Evolutionary conservation across 2,113 vertebrate genomes (phyloP).

Genomic region (Raja brachyura): DNA sequence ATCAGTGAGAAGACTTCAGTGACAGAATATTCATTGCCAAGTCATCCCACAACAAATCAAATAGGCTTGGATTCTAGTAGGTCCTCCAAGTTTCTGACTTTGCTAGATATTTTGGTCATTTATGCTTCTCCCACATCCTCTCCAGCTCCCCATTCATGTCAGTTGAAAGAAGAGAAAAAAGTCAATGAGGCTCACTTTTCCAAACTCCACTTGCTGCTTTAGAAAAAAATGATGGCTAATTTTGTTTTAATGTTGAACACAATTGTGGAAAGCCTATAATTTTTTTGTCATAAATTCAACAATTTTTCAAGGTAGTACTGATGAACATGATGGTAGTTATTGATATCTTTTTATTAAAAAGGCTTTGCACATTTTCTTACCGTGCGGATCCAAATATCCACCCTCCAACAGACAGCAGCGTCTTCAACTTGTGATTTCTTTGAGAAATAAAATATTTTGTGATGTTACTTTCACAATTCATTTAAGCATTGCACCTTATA

Average conservation of each 20-base stretch:
- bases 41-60: too few species aligned
- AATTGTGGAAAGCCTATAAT: background rate
- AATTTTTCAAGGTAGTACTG: background rate
- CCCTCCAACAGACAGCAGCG: conserved; percentile 75
- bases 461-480: background rate
- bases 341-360: background rate
- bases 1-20: too few species aligned
- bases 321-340: background rate
- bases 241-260: background rate
- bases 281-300: too few species aligned
- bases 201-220: background rate
- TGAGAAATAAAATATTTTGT: background rate
- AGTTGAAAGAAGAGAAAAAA: background rate
- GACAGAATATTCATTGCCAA: too few species aligned
- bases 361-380: conserved; percentile 50
- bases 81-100: background rate
- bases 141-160: background rate
- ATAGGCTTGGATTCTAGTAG: background rate
- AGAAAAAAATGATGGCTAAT: background rate
- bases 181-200: background rate
- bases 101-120: background rate
- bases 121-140: too few species aligned
- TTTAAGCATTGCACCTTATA: background rate
- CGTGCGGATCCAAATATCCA: conserved; percentile 72
- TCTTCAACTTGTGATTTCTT: conserved; percentile 71